Base-by-base conservation (phyloP, 2,888 invertebrate species). In the Brenthis ino region DNA sequence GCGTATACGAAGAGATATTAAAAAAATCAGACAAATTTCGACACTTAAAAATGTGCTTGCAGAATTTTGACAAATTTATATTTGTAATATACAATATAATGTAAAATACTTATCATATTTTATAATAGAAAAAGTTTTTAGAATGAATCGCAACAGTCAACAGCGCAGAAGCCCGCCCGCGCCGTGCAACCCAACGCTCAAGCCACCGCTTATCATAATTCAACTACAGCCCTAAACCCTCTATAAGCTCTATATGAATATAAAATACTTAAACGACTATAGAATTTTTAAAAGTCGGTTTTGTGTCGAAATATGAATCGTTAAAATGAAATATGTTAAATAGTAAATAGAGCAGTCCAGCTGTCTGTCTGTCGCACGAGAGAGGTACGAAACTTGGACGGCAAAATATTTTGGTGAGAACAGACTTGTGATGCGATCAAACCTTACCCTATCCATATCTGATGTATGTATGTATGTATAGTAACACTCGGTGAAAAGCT, bases 201-300 rank as follows among this genome's bases (percentile, higher is more conserved):
- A 76, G 70, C 43, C 76, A 69, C 74, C 69, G 76, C 73, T 74
- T 66, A 71, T 70, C 77, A 81, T 82, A 81, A 66, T 70, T 73
- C 70, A 56, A 71, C 85, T 86, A 88, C 82, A 78, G 87, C 87
- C 88, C 93, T 92, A 92, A 83, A 75, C 89, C 82, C 81, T 80
- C 92, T 92, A 92, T 92, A 93, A 93, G 92, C 92, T 93, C 93
- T 91, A 92, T 85, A 84, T 85, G 89, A 85, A 89, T 91, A 88
- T 88, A 90, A 85, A 86, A 90, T 87, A 88, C 82, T 86, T 85
- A 90, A 83, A 87, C 85, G 85, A 85, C 83, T 88, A 86, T 84
- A 81, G 77, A 75, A 76, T 76, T 81, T 63, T 81, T 80, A 82
- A 81, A 83, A 85, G 80, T 87, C 80, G 79, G 84, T 87, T 43